phyloP scores from a whole-genome alignment of 1,140 invertebrate species.

The Pogonognathellus flavescens region DNA sequence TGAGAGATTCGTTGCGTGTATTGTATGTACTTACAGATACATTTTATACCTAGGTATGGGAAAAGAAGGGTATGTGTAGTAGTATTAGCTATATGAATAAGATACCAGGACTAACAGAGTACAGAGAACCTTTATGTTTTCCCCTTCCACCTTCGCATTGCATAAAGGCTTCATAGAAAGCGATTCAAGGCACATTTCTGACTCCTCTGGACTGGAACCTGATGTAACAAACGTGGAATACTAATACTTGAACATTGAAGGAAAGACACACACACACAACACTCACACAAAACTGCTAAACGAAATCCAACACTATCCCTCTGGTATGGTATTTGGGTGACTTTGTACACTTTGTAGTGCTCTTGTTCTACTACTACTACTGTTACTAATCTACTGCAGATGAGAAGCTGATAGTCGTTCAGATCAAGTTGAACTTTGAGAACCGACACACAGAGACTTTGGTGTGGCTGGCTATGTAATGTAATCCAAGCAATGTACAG shows the following conservation, averaged over 20 bases:
- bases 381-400: neutral
- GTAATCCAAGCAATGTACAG: too few species aligned
- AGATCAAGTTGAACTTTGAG: too few species aligned
- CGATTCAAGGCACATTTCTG: slow-evolving; percentile 44
- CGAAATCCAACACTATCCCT: neutral
- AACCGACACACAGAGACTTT: too few species aligned
- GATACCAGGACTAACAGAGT: too few species aligned
- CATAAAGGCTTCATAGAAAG: slow-evolving; percentile 18
- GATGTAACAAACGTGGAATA: slow-evolving; percentile 33
- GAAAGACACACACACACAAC: neutral
- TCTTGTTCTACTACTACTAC: slow-evolving; percentile 8
- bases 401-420: neutral
- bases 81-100: too few species aligned
- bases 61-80: neutral
- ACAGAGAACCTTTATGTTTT: slow-evolving; percentile 37
- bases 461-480: too few species aligned
- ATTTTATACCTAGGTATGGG: neutral
- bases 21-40: neutral
- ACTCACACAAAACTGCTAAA: neutral
- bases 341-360: slow-evolving; percentile 5
- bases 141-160: neutral
- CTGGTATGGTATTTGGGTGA: neutral
- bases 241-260: neutral
- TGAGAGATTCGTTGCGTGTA: neutral
- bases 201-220: slow-evolving; percentile 41